phyloP scores from a whole-genome alignment of 2,113 vertebrate genomes.

The Bujurquina vittata region DNA sequence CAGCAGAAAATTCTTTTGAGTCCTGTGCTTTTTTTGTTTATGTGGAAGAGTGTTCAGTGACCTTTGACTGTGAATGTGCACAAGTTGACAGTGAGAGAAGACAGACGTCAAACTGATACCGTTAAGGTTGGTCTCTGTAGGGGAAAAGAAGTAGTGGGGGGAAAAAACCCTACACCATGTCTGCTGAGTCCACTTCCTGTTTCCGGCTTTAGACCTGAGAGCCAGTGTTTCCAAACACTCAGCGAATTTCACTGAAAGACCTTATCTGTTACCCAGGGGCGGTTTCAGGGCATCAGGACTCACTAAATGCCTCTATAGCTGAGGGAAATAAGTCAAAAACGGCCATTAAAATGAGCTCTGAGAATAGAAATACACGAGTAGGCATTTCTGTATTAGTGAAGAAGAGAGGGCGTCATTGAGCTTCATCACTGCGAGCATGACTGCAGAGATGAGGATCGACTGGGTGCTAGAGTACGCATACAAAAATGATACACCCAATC shows the following conservation, averaged over 20 bases:
- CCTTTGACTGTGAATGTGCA: constrained; percentile 52
- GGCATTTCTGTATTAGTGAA: not conserved
- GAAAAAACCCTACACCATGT: not conserved
- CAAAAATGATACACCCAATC: not conserved
- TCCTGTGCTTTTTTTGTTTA: constrained; percentile 24
- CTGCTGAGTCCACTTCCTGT: constrained; percentile 66
- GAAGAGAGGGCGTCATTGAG: constrained; percentile 12
- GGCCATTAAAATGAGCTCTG: constrained; percentile 40
- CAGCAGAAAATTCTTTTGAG: constrained; percentile 54
- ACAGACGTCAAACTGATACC: constrained; percentile 25
- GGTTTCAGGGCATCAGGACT: constrained; percentile 14
- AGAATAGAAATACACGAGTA: constrained; percentile 24
- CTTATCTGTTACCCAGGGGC: constrained; percentile 10
- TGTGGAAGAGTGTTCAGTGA: constrained; percentile 54
- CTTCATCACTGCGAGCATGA: not conserved
- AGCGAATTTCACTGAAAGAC: not conserved
- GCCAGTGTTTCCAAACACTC: constrained; percentile 37
- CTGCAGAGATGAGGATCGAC: not conserved
- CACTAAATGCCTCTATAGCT: constrained; percentile 39
- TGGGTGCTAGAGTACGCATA: not conserved
- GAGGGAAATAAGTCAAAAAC: constrained; percentile 49
- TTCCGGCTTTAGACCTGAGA: constrained; percentile 50
- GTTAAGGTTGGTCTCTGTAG: constrained; percentile 43
- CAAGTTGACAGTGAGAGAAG: constrained; percentile 28
- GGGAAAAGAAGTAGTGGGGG: not conserved